Evolutionary conservation across 2,888 invertebrate genomes (phyloP).

Genomic region (Lymantria monacha): DNA sequence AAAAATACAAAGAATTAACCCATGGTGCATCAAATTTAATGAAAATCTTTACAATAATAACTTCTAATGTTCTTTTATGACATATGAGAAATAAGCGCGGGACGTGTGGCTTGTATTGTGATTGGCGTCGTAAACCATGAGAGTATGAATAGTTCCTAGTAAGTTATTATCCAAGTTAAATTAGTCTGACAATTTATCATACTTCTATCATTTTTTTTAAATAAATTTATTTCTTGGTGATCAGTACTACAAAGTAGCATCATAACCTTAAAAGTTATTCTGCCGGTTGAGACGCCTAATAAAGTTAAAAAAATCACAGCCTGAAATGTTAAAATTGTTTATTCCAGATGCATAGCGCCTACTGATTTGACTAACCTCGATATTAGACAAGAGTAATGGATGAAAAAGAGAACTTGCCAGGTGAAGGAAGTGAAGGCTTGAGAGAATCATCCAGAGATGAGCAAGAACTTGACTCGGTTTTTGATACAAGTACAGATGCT

Average conservation of each 20-base stretch:
- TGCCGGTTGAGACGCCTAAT: constrained; percentile 57
- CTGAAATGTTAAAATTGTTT: constrained; percentile 10
- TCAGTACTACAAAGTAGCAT: constrained; percentile 27
- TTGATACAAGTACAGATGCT: constrained; percentile 25
- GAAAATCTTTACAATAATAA: background rate
- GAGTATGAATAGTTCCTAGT: background rate
- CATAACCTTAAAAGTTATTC: constrained; percentile 67
- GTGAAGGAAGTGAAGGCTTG: constrained; percentile 40
- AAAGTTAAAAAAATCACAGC: constrained; percentile 12
- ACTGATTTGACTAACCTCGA: constrained; percentile 38
- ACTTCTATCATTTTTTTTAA: background rate
- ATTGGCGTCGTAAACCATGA: constrained; percentile 52
- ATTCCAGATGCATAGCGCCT: constrained; percentile 57
- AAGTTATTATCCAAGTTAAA: background rate
- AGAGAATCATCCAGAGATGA: constrained; percentile 27
- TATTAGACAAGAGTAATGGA: constrained; percentile 63
- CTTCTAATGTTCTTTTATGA: background rate
- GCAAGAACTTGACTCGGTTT: constrained; percentile 8
- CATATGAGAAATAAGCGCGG: constrained; percentile 65
- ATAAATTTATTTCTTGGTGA: background rate
- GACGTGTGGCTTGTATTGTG: constrained; percentile 54
- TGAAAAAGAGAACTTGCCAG: constrained; percentile 55
- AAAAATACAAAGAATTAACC: too few relatives aligned
- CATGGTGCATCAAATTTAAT: background rate
- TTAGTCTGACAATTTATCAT: background rate